Evolutionary conservation across 1,140 invertebrate species (phyloP), one percentile per base, ranked within the genome.

Genomic region (Nephila pilipes): DNA sequence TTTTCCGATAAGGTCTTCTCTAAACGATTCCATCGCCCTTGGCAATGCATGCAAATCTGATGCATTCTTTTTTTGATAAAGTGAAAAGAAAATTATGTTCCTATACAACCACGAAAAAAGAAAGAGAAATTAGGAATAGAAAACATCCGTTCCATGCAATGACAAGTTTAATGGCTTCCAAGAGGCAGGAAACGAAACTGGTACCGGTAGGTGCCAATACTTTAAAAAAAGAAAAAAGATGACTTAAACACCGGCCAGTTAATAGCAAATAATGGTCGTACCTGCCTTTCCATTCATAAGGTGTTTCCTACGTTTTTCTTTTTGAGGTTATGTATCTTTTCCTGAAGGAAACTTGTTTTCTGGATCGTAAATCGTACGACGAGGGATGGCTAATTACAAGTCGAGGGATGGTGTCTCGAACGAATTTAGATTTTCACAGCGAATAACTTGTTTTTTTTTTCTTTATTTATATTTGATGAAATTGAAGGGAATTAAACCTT

Each of bases 51-150:
- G 69, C 69, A 75, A 75, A 75, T 75, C 14, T 36, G 14, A 29
- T 20, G 32, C 29, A 32, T 32, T 36, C 4, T 16, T 60, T 60
- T 75, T 75, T 32, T 18, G 69, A 75, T 36, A 75, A 75, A 75
- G 18, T 32, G 69, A 75, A 75, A 75, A 16, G 69, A 18, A 75
- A 75, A 32, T 75, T 75, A 75, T 75, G 69, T 75, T 18, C 69
- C 29, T 14, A 36, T 75, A 75, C 69, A n/a, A 18, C 18, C 25
- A 16, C 16, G 18, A 75, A 75, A 36, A 60, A 32, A 36, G 29
- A 75, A 75, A 16, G 29, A 8, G 25, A 16, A 58, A n/a, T n/a
- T 58, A 58, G 58, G 20, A 60, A 46, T 5, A 18, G 69, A 75
- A 75, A 75, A 75, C 69, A 75, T 32, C 29, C 69, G 69, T 32